Evolutionary conservation across 2,797 vertebrate species (phyloP), one percentile per base, ranked within the genome.

Genomic region (Austrolebias charrua): DNA sequence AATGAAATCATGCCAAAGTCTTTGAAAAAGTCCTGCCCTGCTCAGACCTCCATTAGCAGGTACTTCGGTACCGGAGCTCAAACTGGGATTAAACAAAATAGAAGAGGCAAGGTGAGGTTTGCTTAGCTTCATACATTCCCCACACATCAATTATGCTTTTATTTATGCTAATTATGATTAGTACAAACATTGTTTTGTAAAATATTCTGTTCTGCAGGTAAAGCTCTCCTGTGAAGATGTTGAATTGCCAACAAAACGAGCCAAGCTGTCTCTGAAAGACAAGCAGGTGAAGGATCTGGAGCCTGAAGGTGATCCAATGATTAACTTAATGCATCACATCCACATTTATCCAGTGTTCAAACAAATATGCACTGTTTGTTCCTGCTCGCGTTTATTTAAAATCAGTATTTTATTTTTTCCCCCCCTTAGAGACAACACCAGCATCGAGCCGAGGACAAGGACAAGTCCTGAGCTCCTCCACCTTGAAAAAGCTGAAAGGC

Each of bases 401-500:
- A 18, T 19, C 16, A 31, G 13, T 6, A 38, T 7, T 6, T 38
- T 5, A 20, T 50, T n/a, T 5, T 65, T 51, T 24, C 15, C 64
- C 24, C 46, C 38, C 6, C 9, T 46, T 51, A 91, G 89, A 80
- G 81, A 75, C 83, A 13, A 69, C 60, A 57, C 72, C 45, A 24
- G 84, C 81, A 31, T 49, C 29, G 45, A 84, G 73, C 38, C 86
- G 57, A 54, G 66, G 45, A 49, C 63, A 43, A 49, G 38, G 53
- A 75, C 66, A 75, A 8, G 73, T 75, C 40, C 68, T 92, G 70
- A 90, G 92, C 75, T 86, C 88, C 73, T 88, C 92, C 58, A 97
- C 97, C 15, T 77, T 96, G 84, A 82, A 92, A 66, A 95, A 85
- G 79, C 75, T 99, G 75, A 94, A 90, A 79, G 87, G 91, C 76